Evolutionary conservation across 37 sponge, comb jelly and placozoan genomes (phyloP).

Genomic region (Oscarella lobularis): DNA sequence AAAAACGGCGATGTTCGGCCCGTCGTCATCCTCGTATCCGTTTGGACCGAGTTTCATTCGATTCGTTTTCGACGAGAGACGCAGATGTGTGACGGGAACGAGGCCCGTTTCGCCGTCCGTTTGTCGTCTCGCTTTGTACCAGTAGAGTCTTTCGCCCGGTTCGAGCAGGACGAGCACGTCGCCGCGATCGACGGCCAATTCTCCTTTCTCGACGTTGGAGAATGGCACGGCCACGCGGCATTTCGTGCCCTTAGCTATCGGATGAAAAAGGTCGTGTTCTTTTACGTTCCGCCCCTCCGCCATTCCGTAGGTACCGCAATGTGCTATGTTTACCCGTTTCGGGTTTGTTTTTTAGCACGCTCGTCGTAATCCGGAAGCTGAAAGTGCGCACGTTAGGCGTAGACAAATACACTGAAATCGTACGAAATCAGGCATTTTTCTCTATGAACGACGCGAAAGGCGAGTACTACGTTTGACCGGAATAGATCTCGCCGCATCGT

Average conservation of each 20-base stretch:
- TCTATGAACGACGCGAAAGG: no score
- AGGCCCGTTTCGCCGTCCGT: background rate
- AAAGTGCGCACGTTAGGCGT: no score
- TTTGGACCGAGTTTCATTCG: background rate
- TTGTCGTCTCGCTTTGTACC: background rate
- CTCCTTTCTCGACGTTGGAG: background rate
- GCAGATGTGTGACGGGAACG: background rate
- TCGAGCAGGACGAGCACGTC: background rate
- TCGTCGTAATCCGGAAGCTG: no score
- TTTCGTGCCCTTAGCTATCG: background rate
- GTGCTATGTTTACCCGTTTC: no score
- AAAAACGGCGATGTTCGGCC: background rate
- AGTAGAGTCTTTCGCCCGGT: background rate
- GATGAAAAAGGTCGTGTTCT: background rate
- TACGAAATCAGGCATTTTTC: no score
- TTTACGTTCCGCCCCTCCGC: no score
- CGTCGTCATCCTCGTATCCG: constrained; percentile 1
- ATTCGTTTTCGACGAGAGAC: background rate
- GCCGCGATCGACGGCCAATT: background rate
- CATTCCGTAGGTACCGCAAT: no score
- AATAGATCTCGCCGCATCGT: no score
- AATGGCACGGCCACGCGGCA: background rate
- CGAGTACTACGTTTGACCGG: no score
- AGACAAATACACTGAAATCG: no score
- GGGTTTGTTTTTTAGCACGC: no score